Evolutionary conservation across 53 echinoderm and acorn worm genomes (phyloP).

Genomic region (Actinopyga echinites): DNA sequence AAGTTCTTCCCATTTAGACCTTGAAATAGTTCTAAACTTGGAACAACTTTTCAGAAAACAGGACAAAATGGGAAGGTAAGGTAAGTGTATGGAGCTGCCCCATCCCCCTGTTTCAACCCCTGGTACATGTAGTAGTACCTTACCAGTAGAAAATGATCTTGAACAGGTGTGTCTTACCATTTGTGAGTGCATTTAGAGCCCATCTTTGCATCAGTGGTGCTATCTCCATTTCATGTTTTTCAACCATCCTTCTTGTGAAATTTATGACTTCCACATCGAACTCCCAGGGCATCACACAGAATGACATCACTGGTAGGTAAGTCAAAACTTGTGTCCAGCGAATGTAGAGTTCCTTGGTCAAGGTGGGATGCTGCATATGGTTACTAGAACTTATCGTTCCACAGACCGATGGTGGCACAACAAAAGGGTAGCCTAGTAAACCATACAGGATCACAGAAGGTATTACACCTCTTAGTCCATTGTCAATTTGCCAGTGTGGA

Average conservation of each 20-base stretch:
- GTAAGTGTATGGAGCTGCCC: too few species aligned
- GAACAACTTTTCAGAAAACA: too few species aligned
- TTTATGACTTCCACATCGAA: constrained; percentile 61
- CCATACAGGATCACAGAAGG: constrained; percentile 76
- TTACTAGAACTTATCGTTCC: constrained; percentile 51
- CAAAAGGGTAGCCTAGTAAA: constrained; percentile 85
- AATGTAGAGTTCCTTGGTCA: constrained; percentile 66
- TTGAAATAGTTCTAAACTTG: too few species aligned
- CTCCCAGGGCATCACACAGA: constrained; percentile 77
- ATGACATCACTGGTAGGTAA: constrained; percentile 79
- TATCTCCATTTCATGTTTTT: constrained; percentile 52
- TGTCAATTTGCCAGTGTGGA: constrained; percentile 74
- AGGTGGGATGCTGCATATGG: constrained; percentile 9
- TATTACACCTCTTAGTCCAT: constrained; percentile 82
- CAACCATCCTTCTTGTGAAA: constrained; percentile 63
- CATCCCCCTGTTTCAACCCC: too few species aligned
- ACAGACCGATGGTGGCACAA: constrained; percentile 80
- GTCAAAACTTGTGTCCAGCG: constrained; percentile 69
- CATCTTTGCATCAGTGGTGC: constrained; percentile 52
- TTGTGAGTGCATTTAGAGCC: constrained; percentile 50
- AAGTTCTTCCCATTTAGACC: too few species aligned
- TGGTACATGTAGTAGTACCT: constrained; percentile 5
- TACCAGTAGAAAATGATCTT: too few species aligned
- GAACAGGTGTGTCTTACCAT: constrained; percentile 48
- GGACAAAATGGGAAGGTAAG: too few species aligned